Evolutionary conservation across 1,140 invertebrate genomes (phyloP), one percentile per base, ranked within the genome.

Genomic region (Lasioglossum baleicum): DNA sequence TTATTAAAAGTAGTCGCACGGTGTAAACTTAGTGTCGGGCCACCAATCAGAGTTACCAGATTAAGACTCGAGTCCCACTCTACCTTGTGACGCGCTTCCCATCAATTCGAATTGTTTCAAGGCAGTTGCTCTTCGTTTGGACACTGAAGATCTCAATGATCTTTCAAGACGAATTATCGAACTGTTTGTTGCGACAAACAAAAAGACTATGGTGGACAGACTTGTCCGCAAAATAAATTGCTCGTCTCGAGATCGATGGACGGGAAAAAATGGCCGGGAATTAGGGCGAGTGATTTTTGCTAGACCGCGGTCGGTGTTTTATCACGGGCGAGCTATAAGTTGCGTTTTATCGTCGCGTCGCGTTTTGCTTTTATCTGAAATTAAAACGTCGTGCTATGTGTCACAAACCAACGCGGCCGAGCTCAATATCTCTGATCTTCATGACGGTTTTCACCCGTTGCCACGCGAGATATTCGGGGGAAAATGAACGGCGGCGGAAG

Each of bases 281-380:
- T 79, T 82, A 79, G 60, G 22, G 56, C 80, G 72, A 82, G 76
- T 73, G 76, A 79, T 79, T 79, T 79, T 79, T 72, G 79, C 69
- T 68, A 79, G 75, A 64, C 70, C 67, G 78, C 69, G 20, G 61
- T 65, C 68, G 77, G 75, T n/a, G 64, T 60, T 73, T 79, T 77
- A 79, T 66, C 71, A 69, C 48, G 48, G 4, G 2, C 22, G 10
- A 22, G n/a, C 67, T 48, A 44, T 66, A 66, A 66, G 64, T 66
- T 66, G 64, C 40, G 20, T 66, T 66, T 66, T 65, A 65, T 65
- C 56, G 60, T 61, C 51, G 48, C 22, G 7, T 56, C 31, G 67
- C 66, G 42, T 75, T 79, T 84, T 64, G 75, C 65, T 82, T 84
- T 84, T 84, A 84, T 82, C 83, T 84, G 64, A 60, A 84, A 84